Evolutionary conservation across 2,888 invertebrate genomes (phyloP), one percentile per base, ranked within the genome.

Genomic region (Conus canariensis): DNA sequence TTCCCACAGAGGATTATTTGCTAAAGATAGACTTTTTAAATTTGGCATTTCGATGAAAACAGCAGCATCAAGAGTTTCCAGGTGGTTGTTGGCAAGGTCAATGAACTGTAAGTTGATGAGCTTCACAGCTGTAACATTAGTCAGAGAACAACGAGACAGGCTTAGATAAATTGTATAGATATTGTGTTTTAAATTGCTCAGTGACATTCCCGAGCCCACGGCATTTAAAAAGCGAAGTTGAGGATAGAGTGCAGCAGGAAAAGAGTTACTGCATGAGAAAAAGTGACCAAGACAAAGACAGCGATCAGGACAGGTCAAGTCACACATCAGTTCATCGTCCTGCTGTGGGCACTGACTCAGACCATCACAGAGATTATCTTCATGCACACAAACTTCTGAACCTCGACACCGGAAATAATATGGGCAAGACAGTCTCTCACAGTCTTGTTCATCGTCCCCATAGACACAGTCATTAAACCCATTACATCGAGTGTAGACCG

Each of bases 321-420:
- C 82, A 83, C 82, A 83, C 56, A 83, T 6, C 56, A 56, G n/a
- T 83, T 83, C 82, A 83, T 83, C 82, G 22, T 83, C 82, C 19
- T 19, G 82, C 19, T 58, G 82, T 22, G 56, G 82, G 22, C 82
- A 83, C 58, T 83, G 82, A 58, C 56, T 22, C 19, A 25, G 58
- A 19, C 82, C 82, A 83, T 83, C 82, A 83, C 82, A 83, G 19
- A 83, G 82, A 58, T 83, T 56, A 83, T 58, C 56, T 58, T 10
- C 82, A 83, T 56, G 58, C 56, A 83, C 56, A 58, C 58, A 83
- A 10, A 83, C 56, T 56, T 10, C 58, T 10, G 82, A 83, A 56
- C 14, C 58, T 19, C 56, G 56, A 22, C 82, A 83, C 22, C 22
- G 56, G 9, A 58, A 83, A 58, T 25, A 58, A 56, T 58, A 22